These are phyloP conservation scores for Diarsia mendica DNA, from an alignment of 2,888 invertebrate species.

Conservation along the genomic window DNA sequence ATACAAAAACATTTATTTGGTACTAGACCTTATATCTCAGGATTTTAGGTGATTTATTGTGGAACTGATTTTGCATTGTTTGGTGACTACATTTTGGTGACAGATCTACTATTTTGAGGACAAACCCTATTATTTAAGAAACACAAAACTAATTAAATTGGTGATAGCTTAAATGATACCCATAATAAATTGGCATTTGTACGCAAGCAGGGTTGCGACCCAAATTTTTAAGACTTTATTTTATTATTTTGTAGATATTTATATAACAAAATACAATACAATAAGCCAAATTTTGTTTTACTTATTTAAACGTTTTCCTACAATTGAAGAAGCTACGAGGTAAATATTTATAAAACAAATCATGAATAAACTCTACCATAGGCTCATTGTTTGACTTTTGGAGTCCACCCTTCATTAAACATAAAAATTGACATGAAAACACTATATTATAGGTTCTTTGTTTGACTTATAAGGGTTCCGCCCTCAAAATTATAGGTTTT, in stretches of 20 bases:
- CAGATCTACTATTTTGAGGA: no score
- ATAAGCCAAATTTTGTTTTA: no score
- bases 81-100: no score
- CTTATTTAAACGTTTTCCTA: neutral
- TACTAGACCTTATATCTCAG: no score
- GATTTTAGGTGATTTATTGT: no score
- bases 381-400: neutral
- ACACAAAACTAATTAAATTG: no score
- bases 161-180: no score
- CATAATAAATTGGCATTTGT: no score
- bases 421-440: neutral
- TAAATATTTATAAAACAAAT: neutral
- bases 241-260: slow-evolving; percentile 14
- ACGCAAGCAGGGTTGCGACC: neutral
- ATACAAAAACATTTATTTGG: no score
- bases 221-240: slow-evolving; percentile 22
- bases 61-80: no score
- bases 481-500: neutral
- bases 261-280: no score
- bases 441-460: neutral
- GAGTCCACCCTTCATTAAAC: neutral
- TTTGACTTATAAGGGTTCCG: neutral
- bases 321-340: neutral
- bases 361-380: neutral
- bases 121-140: no score